Conservation (phyloP, 2,113 vertebrate species). For the Paralichthys olivaceus region DNA sequence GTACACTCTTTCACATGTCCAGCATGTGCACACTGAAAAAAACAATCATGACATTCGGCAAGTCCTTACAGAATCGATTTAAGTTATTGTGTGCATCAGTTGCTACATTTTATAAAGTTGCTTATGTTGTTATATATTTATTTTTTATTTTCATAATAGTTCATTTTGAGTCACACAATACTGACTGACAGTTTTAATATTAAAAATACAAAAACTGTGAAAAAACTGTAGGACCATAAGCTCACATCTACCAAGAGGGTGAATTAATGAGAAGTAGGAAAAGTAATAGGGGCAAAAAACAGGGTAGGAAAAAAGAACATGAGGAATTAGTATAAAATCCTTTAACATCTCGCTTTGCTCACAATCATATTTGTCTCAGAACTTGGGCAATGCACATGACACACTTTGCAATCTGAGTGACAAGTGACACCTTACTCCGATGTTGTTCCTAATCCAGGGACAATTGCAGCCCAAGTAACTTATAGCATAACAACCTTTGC, state of each 20-base stretch:
- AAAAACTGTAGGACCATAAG: no score
- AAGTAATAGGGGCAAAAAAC: slow-evolving; percentile 29
- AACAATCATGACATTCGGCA: not conserved
- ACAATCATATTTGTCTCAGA: not conserved
- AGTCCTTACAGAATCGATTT: not conserved
- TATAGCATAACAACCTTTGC: not conserved
- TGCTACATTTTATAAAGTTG: no score
- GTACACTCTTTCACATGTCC: not conserved
- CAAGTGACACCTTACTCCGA: not conserved
- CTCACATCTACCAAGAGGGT: slow-evolving; percentile 1
- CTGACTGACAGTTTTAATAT: not conserved
- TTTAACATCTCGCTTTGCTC: not conserved
- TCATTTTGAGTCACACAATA: no score
- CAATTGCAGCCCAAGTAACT: not conserved
- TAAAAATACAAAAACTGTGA: not conserved
- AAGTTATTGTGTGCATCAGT: not conserved
- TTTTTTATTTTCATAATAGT: no score
- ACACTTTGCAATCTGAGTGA: not conserved
- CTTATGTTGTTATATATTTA: no score
- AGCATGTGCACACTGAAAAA: not conserved
- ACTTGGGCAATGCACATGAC: not conserved
- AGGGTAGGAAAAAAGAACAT: slow-evolving; percentile 21
- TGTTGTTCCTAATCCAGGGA: not conserved
- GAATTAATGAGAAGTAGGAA: slow-evolving; percentile 18
- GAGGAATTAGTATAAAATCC: slow-evolving; percentile 20